Base-by-base conservation (phyloP, 2,797 vertebrate genomes). In the Philypnodon macrostomus region DNA sequence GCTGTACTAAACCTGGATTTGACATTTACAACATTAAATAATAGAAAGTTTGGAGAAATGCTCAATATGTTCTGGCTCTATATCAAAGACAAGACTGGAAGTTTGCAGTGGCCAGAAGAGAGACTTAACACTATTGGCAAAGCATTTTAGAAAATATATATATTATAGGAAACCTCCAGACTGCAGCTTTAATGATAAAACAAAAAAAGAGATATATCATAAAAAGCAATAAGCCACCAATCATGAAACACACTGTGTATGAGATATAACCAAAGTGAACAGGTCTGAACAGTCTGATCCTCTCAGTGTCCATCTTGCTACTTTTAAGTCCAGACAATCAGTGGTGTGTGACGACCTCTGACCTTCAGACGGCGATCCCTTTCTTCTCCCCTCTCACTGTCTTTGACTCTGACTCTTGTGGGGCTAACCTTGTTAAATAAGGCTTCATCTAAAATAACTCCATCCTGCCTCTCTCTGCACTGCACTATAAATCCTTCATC, bases 351-450 rank as follows among this genome's bases (percentile, higher is more conserved):
- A 31, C 32, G 42, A 73, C 73, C 75, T 72, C 34, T 0, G n/a
- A 75, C 62, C 75, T 47, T 5, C 10, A 0, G 13, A 29, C 14
- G 5, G 17, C 36, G 18, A 13, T 50, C 61, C 50, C 18, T 36
- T 35, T 41, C 1, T 0, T 15, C 21, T 45, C 36, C n/a, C 2
- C 24, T 13, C 38, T 18, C 8, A 11, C 30, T 19, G 21, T 18
- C 8, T 23, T 42, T 36, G 54, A 62, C 67, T 67, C 36, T 27
- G 44, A 1, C 48, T 62, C 64, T 38, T 17, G 49, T 12, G 61
- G 46, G 59, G 63, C 30, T 50, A 47, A 77, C 59, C 57, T 62
- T 42, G 62, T 77, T 81, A 77, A 81, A 79, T 79, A 73, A 75
- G 73, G 73, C 73, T 66, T 66, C 52, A 58, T 78, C 70, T 61